These are phyloP conservation scores for Cyanoramphus novaezelandiae DNA, from an alignment of 2,113 vertebrate species.

Conservation along the genomic window DNA sequence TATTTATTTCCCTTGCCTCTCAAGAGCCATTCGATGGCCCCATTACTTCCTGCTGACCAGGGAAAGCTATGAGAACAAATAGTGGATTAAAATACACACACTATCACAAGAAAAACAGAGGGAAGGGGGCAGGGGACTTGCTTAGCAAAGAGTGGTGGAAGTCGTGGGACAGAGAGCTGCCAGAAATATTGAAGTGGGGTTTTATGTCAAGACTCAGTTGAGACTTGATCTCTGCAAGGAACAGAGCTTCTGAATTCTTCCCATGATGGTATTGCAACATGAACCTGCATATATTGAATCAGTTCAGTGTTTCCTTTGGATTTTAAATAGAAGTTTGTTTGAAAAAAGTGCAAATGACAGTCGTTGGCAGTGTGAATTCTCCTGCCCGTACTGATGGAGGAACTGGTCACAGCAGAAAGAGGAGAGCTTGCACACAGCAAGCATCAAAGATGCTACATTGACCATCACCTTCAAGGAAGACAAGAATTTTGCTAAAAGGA, in stretches of 20 bases:
- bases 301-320: neutral
- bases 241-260: neutral
- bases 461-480: neutral
- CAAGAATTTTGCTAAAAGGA: neutral
- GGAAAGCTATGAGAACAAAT: constrained; percentile 35
- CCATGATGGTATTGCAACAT: accelerated
- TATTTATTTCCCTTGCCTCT: constrained; percentile 56
- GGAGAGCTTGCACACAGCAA: neutral
- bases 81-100: constrained; percentile 37
- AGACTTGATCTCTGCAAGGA: neutral
- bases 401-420: accelerated
- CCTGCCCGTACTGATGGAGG: neutral
- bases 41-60: constrained; percentile 38
- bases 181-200: neutral
- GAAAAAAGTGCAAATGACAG: neutral
- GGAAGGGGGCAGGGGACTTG: neutral
- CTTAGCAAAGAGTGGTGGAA: constrained; percentile 16
- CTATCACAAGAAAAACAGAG: constrained; percentile 24
- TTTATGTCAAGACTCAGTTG: neutral
- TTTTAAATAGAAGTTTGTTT: neutral
- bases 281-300: neutral
- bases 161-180: neutral
- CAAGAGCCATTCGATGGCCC: neutral
- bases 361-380: neutral
- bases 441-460: accelerated